phyloP scores from a whole-genome alignment of 1,140 invertebrate genomes.

The Musca domestica region DNA sequence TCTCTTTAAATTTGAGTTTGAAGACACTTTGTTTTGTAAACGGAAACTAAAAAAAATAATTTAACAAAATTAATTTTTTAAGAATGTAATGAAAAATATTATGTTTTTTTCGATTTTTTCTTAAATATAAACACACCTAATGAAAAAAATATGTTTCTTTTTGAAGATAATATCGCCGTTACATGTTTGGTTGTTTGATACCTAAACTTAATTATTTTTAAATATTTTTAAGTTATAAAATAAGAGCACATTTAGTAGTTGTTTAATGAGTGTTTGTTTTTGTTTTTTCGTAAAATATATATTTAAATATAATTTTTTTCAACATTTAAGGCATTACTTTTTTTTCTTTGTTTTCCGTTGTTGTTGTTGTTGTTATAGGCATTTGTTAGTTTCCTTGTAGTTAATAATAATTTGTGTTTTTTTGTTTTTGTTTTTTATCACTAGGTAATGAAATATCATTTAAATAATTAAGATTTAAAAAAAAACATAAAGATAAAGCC shows the following conservation, averaged over 20 bases:
- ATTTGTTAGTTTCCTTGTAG: constrained; percentile 34
- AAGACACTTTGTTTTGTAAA: not conserved
- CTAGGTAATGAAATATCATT: constrained; percentile 28
- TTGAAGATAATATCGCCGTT: not conserved
- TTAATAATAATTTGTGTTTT: constrained; percentile 29
- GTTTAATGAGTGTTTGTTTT: constrained; percentile 31
- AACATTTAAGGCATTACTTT: constrained; percentile 29
- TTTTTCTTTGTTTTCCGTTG: constrained; percentile 21
- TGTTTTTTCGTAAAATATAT: constrained; percentile 25
- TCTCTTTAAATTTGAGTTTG: not conserved
- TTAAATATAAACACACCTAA: constrained; percentile 9
- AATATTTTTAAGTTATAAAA: not conserved
- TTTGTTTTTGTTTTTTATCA: constrained; percentile 28
- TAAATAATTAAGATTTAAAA: constrained; percentile 6
- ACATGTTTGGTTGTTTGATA: too few species aligned
- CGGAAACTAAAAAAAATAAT: not conserved
- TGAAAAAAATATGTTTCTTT: not conserved
- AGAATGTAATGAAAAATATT: not conserved
- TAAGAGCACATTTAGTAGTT: constrained; percentile 20
- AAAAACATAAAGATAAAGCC: constrained; percentile 29
- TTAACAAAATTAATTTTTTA: not conserved
- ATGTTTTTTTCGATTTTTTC: not conserved
- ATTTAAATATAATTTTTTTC: constrained; percentile 27
- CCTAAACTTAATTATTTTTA: too few species aligned
- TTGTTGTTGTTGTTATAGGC: constrained; percentile 26